A percentile compares a stretch with the other conserved stretches of the same genome.
Conservation (phyloP, 2,113 vertebrate species). For the Podocnemis expansa region DNA sequence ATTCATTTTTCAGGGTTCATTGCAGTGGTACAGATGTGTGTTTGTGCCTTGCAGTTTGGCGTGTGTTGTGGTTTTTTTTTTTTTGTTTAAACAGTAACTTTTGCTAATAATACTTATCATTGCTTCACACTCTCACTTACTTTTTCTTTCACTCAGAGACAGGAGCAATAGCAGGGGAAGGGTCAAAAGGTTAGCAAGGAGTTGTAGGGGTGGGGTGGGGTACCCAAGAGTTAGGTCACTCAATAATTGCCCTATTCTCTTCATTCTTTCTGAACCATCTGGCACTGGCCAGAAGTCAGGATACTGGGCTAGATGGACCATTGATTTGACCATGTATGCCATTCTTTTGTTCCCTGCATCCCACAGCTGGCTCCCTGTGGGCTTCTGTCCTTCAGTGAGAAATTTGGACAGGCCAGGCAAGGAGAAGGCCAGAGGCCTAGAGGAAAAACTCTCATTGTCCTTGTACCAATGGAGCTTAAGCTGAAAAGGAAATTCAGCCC, state of each 20-base stretch:
- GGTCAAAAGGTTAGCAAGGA: too few species aligned
- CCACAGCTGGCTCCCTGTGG: slow-evolving; percentile 3
- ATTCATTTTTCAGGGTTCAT: too few species aligned
- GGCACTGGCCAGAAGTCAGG: background rate
- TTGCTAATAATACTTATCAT: too few species aligned
- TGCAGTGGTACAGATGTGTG: too few species aligned
- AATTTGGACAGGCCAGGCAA: background rate
- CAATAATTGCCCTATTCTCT: background rate
- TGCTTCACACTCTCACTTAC: too few species aligned
- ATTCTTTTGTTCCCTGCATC: background rate
- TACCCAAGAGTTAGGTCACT: background rate
- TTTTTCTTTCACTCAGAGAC: too few species aligned
- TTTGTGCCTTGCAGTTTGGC: too few species aligned
- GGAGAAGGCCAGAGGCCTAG: slow-evolving; percentile 24
- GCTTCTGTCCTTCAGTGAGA: slow-evolving; percentile 50
- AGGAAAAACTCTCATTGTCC: slow-evolving; percentile 25
- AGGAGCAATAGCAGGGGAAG: too few species aligned
- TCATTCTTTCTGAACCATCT: background rate
- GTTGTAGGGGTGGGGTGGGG: too few species aligned
- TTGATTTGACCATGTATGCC: background rate
- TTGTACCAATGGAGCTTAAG: background rate
- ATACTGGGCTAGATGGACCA: background rate
- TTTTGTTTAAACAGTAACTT: too few species aligned
- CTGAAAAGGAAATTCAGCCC: background rate
- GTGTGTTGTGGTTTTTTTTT: too few species aligned